A percentile compares a stretch with the other conserved stretches of the same genome.
Evolutionary conservation across 2,888 invertebrate genomes (phyloP).

Genomic region (Chirona hameri): DNA sequence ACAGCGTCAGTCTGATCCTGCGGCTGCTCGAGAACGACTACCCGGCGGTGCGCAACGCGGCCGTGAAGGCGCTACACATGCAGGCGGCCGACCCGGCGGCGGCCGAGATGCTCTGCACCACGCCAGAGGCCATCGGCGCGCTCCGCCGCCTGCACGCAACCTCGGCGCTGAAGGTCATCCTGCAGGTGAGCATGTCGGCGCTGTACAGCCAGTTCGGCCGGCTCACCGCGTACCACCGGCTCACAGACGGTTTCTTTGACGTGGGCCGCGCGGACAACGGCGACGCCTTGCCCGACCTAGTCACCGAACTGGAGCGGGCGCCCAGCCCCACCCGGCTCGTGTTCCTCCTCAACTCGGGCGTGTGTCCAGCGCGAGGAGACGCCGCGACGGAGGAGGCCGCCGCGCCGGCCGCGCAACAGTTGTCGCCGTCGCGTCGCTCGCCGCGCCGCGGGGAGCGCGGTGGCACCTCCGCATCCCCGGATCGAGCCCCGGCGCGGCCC

Average conservation of each 20-base stretch:
- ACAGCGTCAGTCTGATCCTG: not conserved
- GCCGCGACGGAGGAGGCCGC: not conserved
- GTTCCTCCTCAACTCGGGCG: slow-evolving; percentile 3
- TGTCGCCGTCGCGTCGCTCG: not conserved
- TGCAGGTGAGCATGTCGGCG: slow-evolving; percentile 3
- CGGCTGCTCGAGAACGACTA: not conserved
- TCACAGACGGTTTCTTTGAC: slow-evolving; percentile 7
- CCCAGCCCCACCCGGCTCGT: not conserved
- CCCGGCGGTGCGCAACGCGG: not conserved
- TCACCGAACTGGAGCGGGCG: not conserved
- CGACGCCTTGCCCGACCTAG: not conserved
- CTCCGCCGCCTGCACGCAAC: not conserved
- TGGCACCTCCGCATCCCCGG: too few relatives aligned
- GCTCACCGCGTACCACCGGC: not conserved
- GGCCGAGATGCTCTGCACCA: not conserved
- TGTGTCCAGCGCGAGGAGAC: not conserved
- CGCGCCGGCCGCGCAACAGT: not conserved
- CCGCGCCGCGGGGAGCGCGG: not conserved
- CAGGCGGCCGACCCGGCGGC: not conserved
- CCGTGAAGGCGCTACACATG: not conserved
- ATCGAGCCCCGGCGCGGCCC: not conserved
- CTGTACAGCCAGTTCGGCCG: slow-evolving; percentile 13
- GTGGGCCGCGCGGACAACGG: not conserved
- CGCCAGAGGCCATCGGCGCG: not conserved
- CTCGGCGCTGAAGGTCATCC: not conserved